Base-by-base conservation (phyloP, 2,888 invertebrate species). In the Sminthurides aquaticus region DNA sequence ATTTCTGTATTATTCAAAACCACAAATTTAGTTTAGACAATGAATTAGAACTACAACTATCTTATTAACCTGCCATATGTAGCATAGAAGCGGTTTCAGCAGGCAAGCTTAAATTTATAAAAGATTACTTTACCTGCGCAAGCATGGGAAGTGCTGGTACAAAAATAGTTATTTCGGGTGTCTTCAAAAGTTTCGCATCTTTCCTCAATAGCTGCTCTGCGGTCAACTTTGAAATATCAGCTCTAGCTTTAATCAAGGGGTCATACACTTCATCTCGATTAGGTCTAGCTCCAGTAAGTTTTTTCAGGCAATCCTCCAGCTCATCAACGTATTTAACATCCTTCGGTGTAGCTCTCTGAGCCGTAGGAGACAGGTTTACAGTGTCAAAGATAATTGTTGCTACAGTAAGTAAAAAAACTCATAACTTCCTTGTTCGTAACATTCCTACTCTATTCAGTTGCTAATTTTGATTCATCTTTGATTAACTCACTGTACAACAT, bases 301-400 rank as follows among this genome's bases (percentile, higher is more conserved):
- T 75, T 25, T 70, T 59, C 72, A 76, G 55, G 75, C 67, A 59
- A 11, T 72, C 69, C 64, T 77, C 77, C 18, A 92, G 78, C 61
- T 80, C 79, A 1, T 77, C 69, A 0, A 84, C 81, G 1, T 87
- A 81, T 60, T 83, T 79, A 15, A 82, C 75, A 76, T 93, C 93
- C 57, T 84, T 81, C 0, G 82, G 79, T 0, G 86, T 89, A 0
- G 84, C 86, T 71, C 87, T 85, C 57, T 85, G 84, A 0, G 87
- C 86, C 25, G 83, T 81, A 34, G 81, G 80, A 0, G 85, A 85
- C 72, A 91, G 85, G 76, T 89, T 91, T 0, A 87, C 85, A 0
- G 92, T 91, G 76, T 93, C 93, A 72, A 89, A 79, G 56, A 92
- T 78, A 67, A 93, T 91, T 0, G 89, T 84, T 49, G 85, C 90